Conservation (phyloP, 2,113 vertebrate genomes). For the Limnothrissa miodon region DNA sequence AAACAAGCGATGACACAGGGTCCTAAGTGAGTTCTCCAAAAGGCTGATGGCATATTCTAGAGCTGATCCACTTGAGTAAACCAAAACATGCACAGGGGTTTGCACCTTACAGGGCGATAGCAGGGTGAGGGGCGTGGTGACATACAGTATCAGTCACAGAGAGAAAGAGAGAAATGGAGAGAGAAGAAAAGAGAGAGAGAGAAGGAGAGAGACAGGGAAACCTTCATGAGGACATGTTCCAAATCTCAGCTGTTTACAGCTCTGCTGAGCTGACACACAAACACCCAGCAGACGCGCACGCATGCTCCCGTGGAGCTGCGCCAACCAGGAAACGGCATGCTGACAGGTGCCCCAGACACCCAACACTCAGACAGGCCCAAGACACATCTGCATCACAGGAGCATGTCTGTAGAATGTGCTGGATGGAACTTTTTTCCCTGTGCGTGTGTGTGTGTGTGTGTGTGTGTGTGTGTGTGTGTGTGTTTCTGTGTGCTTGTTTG, state of each 20-base stretch:
- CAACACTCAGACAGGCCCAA: neutral
- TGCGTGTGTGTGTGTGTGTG: neutral
- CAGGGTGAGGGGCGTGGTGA: neutral
- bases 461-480: slow-evolving; percentile 6
- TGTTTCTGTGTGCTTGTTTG: neutral
- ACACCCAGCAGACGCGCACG: neutral
- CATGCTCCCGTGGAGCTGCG: slow-evolving; percentile 16
- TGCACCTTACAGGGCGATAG: neutral
- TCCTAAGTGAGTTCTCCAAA: neutral
- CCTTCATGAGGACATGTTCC: slow-evolving; percentile 8
- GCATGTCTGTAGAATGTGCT: neutral
- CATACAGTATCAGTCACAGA: neutral
- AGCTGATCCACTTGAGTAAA: neutral
- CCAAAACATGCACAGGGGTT: neutral
- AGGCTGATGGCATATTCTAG: neutral
- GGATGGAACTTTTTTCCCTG: neutral
- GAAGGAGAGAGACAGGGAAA: slow-evolving; percentile 28
- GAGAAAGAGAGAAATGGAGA: slow-evolving; percentile 22
- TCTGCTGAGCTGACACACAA: neutral
- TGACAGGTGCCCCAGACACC: slow-evolving; percentile 40
- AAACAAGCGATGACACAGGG: neutral
- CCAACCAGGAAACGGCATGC: slow-evolving; percentile 26
- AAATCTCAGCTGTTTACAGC: slow-evolving; percentile 38
- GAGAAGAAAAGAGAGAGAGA: slow-evolving; percentile 26
- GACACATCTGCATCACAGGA: neutral